A percentile compares a stretch with the other conserved stretches of the same genome.
phyloP scores from a whole-genome alignment of 2,888 invertebrate species.

The Sinhomidia bicolor region DNA sequence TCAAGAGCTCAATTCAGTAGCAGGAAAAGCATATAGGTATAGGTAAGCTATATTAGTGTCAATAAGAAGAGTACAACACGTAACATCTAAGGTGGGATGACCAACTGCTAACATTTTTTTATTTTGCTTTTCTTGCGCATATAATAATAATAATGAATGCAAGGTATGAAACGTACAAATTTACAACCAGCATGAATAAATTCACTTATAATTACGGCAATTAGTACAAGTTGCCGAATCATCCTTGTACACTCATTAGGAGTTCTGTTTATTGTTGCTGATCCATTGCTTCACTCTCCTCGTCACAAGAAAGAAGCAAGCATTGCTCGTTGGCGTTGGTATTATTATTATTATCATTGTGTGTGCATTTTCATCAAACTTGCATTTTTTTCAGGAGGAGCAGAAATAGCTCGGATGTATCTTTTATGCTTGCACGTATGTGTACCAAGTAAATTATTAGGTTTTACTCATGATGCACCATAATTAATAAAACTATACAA shows the following conservation, averaged over 20 bases:
- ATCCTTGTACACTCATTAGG: slow-evolving; percentile 61
- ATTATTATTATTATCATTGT: background rate
- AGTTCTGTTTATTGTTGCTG: slow-evolving; percentile 40
- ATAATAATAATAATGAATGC: background rate
- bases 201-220: slow-evolving; percentile 68
- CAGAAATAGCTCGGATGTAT: background rate
- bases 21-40: no score
- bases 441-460: slow-evolving; percentile 52
- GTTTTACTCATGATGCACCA: slow-evolving; percentile 7
- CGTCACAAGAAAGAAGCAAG: no score
- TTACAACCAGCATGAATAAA: slow-evolving; percentile 56
- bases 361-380: background rate
- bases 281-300: background rate
- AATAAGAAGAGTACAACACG: no score
- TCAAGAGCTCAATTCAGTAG: no score
- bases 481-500: slow-evolving; percentile 36
- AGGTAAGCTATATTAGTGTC: no score
- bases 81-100: no score
- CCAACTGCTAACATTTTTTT: background rate
- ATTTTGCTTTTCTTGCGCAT: background rate
- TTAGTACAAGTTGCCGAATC: slow-evolving; percentile 67
- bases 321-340: background rate
- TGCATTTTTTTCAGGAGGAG: background rate
- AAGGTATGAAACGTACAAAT: slow-evolving; percentile 16
- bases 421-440: slow-evolving; percentile 5